Evolutionary conservation across 1,140 invertebrate species (phyloP), one percentile per base, ranked within the genome.

Genomic region (Drosophila rufa): DNA sequence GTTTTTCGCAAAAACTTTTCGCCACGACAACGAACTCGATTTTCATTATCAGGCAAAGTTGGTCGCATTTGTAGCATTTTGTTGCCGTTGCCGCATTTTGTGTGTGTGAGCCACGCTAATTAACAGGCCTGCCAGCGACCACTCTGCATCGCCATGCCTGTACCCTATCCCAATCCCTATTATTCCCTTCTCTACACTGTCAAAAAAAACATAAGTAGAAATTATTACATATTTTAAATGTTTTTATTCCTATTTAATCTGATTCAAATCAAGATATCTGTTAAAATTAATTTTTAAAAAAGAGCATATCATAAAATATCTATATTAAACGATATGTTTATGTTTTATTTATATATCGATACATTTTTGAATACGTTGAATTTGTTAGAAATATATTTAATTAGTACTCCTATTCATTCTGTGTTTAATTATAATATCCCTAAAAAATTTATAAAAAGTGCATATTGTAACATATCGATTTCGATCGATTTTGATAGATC

Each of bases 1-100:
- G 84, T 83, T 87, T 87, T 80, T 80, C 83, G 80, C 67, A 87
- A 67, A 74, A 77, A 86, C 83, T 86, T 86, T 86, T 73, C 69
- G 38, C 66, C 64, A 74, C 75, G 75, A 78, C 75, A 69, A 64
- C 62, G 66, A 75, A 86, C 82, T 85, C 79, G 83, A 82, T 86
- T 87, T 89, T 83, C 84, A 87, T 87, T 87, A 87, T 87, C 83
- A 83, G 76, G 71, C 67, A 87, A 61, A 87, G 83, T 87, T 89
- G 75, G 80, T 66, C 78, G 69, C 75, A 77, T 78, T 78, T 78
- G 57, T 70, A 78, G 75, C 75, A 61, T 78, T 78, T 78, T 78
- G 75, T 82, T 86, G 75, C 75, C 75, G 67, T 58, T 79, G 75
- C 80, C 61, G 60, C 82, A 85, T 86, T 82, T 86, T 67, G 68